Base-by-base conservation (phyloP, 2,797 vertebrate genomes). In the Sarcoramphus papa region DNA sequence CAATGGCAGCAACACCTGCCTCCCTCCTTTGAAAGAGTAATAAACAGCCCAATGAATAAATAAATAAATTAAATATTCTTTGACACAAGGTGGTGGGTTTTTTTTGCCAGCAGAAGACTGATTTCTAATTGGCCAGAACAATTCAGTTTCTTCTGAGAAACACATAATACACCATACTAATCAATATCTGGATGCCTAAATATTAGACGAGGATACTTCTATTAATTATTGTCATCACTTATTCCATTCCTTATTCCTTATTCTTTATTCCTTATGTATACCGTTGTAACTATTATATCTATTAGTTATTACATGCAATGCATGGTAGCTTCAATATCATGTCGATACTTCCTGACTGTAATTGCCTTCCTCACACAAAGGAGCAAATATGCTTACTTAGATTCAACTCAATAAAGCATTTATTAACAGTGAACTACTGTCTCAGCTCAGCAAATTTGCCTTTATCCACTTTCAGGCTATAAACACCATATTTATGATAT, bases 1-100 rank as follows among this genome's bases (percentile, higher is more conserved):
- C 20, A 41, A 50, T 12, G 19, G 28, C 53, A n/a, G 30, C 0
- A 1, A 37, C 0, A 2, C 3, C 17, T 70, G 19, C 5, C 22
- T 54, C 21, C 9, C 19, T 85, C 24, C 28, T 43, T 16, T 69
- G 37, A 56, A 79, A 76, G 25, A 48, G 35, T 40, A 89, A 47
- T 35, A 81, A 84, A 41, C 30, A 88, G 19, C 7, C 5, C 17
- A 76, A 33, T 17, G 14, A 75, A 63, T 33, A 64, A 67, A 93
- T 33, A 87, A 45, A 72, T 4, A 72, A 48, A 51, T 51, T 0
- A 88, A 91, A 60, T 45, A 70, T 22, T 70, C 10, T 48, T 60
- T 67, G 43, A 68, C 27, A 56, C 14, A 63, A 53, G 22, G 35
- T 24, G 8, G 37, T 37, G 37, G 37, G 37, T 10, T 40, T 19